Evolutionary conservation across 2,113 vertebrate species (phyloP).

Genomic region (Craseonycteris thonglongyai): DNA sequence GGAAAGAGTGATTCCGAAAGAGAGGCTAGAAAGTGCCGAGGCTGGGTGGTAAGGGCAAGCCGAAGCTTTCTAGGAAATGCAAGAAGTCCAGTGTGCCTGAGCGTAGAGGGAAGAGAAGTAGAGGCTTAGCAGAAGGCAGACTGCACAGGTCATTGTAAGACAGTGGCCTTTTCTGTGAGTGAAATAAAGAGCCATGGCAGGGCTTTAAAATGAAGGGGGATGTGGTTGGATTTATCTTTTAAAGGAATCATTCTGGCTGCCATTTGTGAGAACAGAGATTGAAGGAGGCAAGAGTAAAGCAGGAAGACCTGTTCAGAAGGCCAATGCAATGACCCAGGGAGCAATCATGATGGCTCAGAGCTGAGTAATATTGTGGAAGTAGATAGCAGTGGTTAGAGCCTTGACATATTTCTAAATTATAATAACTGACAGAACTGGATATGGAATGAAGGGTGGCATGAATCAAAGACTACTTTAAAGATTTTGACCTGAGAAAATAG

Average conservation of each 20-base stretch:
- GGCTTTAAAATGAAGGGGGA: not conserved
- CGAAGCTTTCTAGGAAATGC: not conserved
- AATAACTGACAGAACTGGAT: not conserved
- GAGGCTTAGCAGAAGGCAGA: not conserved
- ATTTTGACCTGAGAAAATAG: not conserved
- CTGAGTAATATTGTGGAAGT: not conserved
- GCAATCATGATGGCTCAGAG: too few relatives aligned
- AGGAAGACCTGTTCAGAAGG: not conserved
- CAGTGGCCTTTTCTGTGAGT: not conserved
- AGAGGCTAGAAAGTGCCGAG: not conserved
- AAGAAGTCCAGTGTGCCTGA: too few relatives aligned
- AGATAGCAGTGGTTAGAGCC: not conserved
- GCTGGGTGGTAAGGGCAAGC: not conserved
- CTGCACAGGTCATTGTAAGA: not conserved
- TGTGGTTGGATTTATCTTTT: not conserved
- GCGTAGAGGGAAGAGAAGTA: not conserved
- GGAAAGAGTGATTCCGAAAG: not conserved
- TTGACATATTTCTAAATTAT: not conserved
- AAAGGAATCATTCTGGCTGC: not conserved
- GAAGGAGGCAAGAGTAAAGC: not conserved
- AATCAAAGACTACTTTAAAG: not conserved
- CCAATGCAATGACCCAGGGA: not conserved
- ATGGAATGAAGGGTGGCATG: not conserved
- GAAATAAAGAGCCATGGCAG: not conserved
- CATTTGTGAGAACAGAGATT: conserved; percentile 4